Evolutionary conservation across 2,113 vertebrate genomes (phyloP), one percentile per base, ranked within the genome.

Genomic region (Anoura caudifer): DNA sequence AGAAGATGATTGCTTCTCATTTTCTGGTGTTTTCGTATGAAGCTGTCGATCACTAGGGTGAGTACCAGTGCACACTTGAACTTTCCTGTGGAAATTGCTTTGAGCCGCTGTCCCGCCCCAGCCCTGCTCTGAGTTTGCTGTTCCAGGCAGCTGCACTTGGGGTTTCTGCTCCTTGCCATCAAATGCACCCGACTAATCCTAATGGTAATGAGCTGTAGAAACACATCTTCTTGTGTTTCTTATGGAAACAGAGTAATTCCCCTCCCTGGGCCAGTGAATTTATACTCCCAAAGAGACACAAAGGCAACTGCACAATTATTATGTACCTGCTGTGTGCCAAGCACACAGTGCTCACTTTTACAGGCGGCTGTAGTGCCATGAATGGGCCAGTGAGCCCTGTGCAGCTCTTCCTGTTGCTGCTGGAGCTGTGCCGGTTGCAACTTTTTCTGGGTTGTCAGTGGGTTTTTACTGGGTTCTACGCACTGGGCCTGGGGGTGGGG

Each of bases 141-240:
- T 52, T 90, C 65, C 38, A 70, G 38, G 12, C 63, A 28, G 5
- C 22, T 88, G n/a, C 17, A 73, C 15, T 22, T 91, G 67, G 24
- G 5, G 67, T 47, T 92, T 87, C 13, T 96, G n/a, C 91, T 83
- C 75, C 69, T 50, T 90, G 11, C 54, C 31, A 5, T 31, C 69
- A 9, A 33, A 69, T 17, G 19, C 3, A 59, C 38, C 4, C 22
- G 41, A 52, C 3, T 15, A 31, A 76, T 52, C 10, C 26, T 79
- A 5, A 31, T 33, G 52, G 45, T 79, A 8, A 20, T 43, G 15
- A 17, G 26, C 36, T 41, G 82, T 50, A 28, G 28, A 15, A 91
- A 38, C 31, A 41, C 84, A 73, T n/a, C 24, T 59, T 15, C 45
- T 52, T 73, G 69, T 54, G 41, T 52, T 87, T 65, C 73, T 4